These are phyloP conservation scores for Casuarius casuarius DNA, from an alignment of 2,113 vertebrate species.

Conservation along the genomic window DNA sequence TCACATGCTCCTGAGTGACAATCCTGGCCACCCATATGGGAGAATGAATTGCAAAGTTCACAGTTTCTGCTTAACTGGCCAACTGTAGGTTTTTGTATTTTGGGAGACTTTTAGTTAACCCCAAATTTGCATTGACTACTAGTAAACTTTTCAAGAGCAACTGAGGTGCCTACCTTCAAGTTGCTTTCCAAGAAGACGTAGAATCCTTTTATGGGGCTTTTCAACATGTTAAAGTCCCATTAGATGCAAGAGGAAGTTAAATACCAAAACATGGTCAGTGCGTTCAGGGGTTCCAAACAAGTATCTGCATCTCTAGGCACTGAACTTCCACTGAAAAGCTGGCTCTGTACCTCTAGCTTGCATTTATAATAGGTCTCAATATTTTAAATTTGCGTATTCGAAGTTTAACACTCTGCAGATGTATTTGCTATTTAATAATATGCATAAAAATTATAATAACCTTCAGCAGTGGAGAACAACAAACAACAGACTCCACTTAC, in stretches of 20 bases:
- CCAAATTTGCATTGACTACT: not conserved
- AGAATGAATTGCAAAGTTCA: not conserved
- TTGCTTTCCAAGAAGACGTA: not conserved
- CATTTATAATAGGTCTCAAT: not conserved
- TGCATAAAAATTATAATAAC: slow-evolving; percentile 1
- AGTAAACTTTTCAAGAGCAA: not conserved
- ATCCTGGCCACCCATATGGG: not conserved
- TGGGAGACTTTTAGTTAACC: not conserved
- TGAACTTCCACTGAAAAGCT: not conserved
- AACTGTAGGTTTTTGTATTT: not conserved
- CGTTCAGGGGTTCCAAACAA: not conserved
- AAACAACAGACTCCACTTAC: not conserved
- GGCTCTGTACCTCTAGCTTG: not conserved
- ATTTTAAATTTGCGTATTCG: not conserved
- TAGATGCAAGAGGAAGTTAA: not conserved
- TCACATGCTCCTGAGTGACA: rapidly evolving
- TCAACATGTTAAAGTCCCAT: not conserved
- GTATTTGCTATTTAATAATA: not conserved
- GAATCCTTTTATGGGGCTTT: not conserved
- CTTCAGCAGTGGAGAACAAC: not conserved
- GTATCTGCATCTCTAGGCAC: not conserved
- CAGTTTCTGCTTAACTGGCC: not conserved
- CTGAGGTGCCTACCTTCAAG: not conserved
- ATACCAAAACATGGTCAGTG: not conserved
- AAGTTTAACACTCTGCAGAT: not conserved